Percentiles rank a stretch among this genome's conserved stretches.
Evolutionary conservation across 53 echinoderm and acorn worm species (phyloP).

Genomic region (Hippasteria phrygiana): DNA sequence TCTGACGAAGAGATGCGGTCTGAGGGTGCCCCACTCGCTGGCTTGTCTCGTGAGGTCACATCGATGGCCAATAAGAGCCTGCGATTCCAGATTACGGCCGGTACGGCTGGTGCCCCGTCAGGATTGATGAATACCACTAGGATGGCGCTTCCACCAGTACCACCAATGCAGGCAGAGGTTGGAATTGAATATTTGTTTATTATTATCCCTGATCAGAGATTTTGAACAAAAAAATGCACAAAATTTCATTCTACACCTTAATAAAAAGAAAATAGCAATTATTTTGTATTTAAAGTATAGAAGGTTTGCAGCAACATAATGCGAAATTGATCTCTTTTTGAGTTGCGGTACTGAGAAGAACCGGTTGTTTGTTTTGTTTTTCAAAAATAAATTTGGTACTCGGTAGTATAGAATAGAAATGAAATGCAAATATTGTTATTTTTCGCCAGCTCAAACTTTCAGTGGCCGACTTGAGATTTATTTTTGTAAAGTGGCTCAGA

Average conservation of each 20-base stretch:
- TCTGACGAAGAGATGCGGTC: conserved; percentile 63
- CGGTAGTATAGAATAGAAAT: too few species aligned
- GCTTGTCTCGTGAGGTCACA: conserved; percentile 79
- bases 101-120: conserved; percentile 45
- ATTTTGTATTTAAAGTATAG: too few species aligned
- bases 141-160: conserved; percentile 32
- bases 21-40: conserved; percentile 55
- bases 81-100: conserved; percentile 59
- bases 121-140: conserved; percentile 40
- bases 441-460: too few species aligned
- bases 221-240: too few species aligned
- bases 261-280: too few species aligned
- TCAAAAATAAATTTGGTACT: too few species aligned
- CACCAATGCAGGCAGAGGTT: conserved; percentile 59
- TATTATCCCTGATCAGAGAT: not conserved
- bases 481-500: too few species aligned
- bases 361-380: too few species aligned
- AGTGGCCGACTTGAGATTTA: too few species aligned
- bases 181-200: not conserved
- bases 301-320: not conserved
- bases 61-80: conserved; percentile 68
- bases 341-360: too few species aligned
- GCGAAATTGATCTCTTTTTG: not conserved
- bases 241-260: too few species aligned
- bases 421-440: too few species aligned